Percentiles rank a stretch among this genome's conserved stretches.
phyloP scores from a whole-genome alignment of 64 coral and sea anemone genomes.

The Montipora capricornis region DNA sequence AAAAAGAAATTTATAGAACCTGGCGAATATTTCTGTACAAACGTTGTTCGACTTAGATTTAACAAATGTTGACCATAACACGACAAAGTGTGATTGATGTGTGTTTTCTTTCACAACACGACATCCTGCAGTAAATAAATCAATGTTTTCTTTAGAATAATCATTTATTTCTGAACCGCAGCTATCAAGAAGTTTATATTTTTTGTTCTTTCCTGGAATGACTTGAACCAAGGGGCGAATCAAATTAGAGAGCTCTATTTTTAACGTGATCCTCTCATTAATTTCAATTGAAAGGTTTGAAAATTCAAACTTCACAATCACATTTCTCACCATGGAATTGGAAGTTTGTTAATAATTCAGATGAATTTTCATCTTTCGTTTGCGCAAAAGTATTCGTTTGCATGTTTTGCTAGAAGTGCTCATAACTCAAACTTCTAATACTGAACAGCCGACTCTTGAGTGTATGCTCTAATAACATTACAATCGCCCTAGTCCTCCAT shows the following conservation, averaged over 20 bases:
- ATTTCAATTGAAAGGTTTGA: not conserved
- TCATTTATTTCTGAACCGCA: constrained; percentile 1
- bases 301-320: constrained; percentile 21
- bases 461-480: not conserved
- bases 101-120: constrained; percentile 4
- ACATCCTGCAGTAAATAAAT: constrained; percentile 17
- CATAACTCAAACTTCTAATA: not conserved
- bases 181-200: not conserved
- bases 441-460: not conserved
- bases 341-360: constrained; percentile 42
- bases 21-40: not conserved
- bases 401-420: not conserved
- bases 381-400: not conserved
- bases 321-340: constrained; percentile 4
- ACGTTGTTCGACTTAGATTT: not conserved
- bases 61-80: not conserved
- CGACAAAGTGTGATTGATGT: constrained; percentile 31
- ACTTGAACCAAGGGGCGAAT: not conserved
- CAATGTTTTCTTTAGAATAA: not conserved
- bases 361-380: constrained; percentile 8
- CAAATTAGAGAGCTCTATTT: not conserved
- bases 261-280: not conserved
- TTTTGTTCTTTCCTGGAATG: not conserved
- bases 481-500: not conserved
- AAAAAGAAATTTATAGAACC: not conserved